Base-by-base conservation (phyloP, 2,888 invertebrate genomes). In the Drosophila koepferae region DNA sequence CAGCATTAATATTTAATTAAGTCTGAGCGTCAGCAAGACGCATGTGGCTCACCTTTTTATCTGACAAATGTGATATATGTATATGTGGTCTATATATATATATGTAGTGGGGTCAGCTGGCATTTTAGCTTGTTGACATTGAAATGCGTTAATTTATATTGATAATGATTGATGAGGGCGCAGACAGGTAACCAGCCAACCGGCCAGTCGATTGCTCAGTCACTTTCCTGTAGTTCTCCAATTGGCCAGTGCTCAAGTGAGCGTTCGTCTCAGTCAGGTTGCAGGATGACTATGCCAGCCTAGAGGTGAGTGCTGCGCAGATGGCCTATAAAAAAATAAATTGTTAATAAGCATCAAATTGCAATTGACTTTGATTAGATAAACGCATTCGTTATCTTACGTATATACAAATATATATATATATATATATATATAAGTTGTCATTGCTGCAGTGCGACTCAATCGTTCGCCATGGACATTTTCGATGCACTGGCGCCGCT, bases 401-500 rank as follows among this genome's bases (percentile, higher is more conserved):
- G 2, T 6, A 56, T 56, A 38, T 38, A 40, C 6, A 1, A 2
- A 20, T 20, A n/a, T n/a, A n/a, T n/a, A 20, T 20, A 20, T 34
- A 34, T 8, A 34, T 6, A 41, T 16, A 44, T 44, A 56, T 20
- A 28, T 31, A 53, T 58, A 23, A 34, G 16, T 18, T 14, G 31
- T 3, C 1, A 6, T 18, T 18, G 16, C 1, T 2, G 12, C 43
- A 40, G 14, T 18, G 8, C 44, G 18, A 16, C 16, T 40, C 23
- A 46, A 34, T 18, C 34, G 20, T 7, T 58, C 9, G 38, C 0
- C 12, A 91, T 92, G 92, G 88, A 92, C 43, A 70, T 89, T 38
- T 49, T 89, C 53, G 81, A 89, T 18, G 80, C 89, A 18, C 31
- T 90, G 38, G 62, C 67, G 36, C 36, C 75, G 1, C 43, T 89